Percentiles rank a stretch among this genome's conserved stretches.
phyloP scores from a whole-genome alignment of 1,140 invertebrate genomes.

The Bombus affinis region DNA sequence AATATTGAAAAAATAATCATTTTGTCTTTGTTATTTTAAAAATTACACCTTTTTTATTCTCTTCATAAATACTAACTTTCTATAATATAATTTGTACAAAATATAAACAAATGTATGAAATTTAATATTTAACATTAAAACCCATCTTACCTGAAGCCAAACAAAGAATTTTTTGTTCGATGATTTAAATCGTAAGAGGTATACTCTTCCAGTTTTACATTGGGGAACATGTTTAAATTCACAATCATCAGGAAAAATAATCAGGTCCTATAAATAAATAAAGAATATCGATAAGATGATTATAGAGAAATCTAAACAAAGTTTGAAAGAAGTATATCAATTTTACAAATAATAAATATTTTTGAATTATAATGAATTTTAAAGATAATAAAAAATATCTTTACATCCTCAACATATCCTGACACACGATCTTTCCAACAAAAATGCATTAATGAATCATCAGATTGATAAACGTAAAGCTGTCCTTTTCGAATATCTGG shows the following conservation, averaged over 20 bases:
- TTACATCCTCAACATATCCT: constrained; percentile 90
- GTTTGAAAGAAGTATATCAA: constrained; percentile 77
- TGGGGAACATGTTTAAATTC: constrained; percentile 97
- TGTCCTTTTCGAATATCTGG: constrained; percentile 97
- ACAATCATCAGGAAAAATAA: constrained; percentile 99
- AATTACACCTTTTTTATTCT: background rate
- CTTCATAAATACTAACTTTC: background rate
- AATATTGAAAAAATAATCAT: background rate
- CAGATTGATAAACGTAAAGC: constrained; percentile 96
- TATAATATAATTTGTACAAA: background rate
- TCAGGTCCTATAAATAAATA: constrained; percentile 89
- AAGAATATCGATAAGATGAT: constrained; percentile 1
- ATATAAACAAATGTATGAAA: background rate
- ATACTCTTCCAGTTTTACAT: constrained; percentile 98
- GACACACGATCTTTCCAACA: constrained; percentile 97
- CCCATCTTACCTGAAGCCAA: constrained; percentile 94
- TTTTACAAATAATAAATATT: constrained; percentile 24
- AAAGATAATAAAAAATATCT: constrained; percentile 40
- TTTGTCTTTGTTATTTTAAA: background rate
- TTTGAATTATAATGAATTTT: background rate
- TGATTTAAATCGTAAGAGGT: constrained; percentile 97
- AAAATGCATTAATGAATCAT: constrained; percentile 98
- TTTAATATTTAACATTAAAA: constrained; percentile 1
- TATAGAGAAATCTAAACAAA: background rate
- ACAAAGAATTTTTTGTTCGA: constrained; percentile 97